phyloP scores from a whole-genome alignment of 2,888 invertebrate species.

The Dione vanillae region DNA sequence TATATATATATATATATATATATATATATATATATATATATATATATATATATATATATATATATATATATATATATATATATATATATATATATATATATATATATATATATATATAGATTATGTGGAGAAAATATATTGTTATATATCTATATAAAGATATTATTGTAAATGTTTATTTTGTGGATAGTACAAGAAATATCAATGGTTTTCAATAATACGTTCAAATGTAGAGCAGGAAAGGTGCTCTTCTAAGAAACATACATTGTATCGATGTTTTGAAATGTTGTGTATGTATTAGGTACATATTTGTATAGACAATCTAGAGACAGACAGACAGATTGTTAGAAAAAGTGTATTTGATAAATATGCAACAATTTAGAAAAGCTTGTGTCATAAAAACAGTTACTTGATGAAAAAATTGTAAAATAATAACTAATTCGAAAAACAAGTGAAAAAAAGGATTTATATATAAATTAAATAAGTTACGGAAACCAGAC shows the following conservation, averaged over 20 bases:
- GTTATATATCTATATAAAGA: not conserved
- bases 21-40: no score
- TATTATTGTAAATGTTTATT: not conserved
- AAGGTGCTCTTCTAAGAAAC: slow-evolving; percentile 35
- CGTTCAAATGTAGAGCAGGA: slow-evolving; percentile 12
- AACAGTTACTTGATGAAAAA: no score
- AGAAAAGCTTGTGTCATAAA: not conserved
- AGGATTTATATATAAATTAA: not conserved
- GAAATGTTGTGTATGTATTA: slow-evolving; percentile 1
- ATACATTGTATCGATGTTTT: slow-evolving; percentile 30
- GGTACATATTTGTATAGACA: not conserved
- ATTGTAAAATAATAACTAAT: no score
- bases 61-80: no score
- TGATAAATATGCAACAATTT: not conserved
- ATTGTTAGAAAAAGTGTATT: not conserved
- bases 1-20: no score
- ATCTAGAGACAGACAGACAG: not conserved
- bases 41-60: no score
- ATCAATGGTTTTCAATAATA: slow-evolving; percentile 6
- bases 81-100: no score
- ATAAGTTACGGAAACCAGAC: not conserved
- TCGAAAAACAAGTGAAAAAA: no score
- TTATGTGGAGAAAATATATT: no score
- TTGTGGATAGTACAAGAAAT: not conserved
- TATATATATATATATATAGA: no score